Base-by-base conservation (phyloP, 2,113 vertebrate genomes). In the Fregetta grallaria region DNA sequence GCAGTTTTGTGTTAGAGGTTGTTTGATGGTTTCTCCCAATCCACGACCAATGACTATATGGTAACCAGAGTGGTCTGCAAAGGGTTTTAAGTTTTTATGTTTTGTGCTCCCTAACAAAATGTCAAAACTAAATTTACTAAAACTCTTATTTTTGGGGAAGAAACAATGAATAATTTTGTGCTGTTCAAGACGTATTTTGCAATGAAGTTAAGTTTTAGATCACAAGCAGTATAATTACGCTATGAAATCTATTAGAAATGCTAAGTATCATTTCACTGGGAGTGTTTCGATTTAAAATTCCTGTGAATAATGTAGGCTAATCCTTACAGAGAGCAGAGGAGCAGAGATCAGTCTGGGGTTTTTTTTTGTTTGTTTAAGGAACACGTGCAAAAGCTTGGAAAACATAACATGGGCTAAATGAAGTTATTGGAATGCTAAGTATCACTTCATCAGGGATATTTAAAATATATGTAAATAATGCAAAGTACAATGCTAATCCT, bases 221-320 rank as follows among this genome's bases (percentile, higher is more conserved):
- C 59, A 76, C 70, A 74, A 74, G 82, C 44, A 86, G 61, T 45
- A 38, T 65, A 82, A 97, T 91, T 88, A 90, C 89, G 59, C 55
- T 86, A 88, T 75, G 65, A 96, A 96, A 97, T 94, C 65, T 66
- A 86, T 78, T 94, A 90, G 78, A 91, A 97, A 94, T 61, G 82
- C 63, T 65, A 55, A 92, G 23, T 83, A 76, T 78, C 21, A 78
- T 94, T 96, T 96, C 45, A 86, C 25, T 90, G 20, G 80, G 66
- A 82, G 88, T 61, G 49, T 72, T 97, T 71, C 90, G 42, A 49
- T 79, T 91, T 91, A 85, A 90, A 81, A 86, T 90, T 89, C 66
- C 76, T 70, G 80, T 76, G 84, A 97, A 95, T 73, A 90, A 91
- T 12, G 7, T 21, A 59, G 50, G 52, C 7, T 90, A 96, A 86